Percentiles rank a stretch among this genome's conserved stretches.
Conservation (phyloP, 2,888 invertebrate species). For the Agelastica alni region DNA sequence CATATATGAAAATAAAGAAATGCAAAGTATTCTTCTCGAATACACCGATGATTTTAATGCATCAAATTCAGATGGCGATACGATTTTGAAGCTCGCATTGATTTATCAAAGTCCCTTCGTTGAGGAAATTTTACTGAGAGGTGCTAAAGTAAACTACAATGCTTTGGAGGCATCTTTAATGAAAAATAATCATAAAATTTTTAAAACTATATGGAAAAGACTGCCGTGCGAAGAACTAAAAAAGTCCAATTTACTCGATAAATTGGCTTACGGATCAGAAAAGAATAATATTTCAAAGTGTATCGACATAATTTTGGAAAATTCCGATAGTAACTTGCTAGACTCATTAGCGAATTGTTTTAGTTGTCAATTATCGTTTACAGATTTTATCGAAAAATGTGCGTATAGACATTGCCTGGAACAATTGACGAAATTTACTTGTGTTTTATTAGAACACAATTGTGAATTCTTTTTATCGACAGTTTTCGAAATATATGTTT, state of each 20-base stretch:
- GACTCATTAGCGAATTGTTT: slow-evolving; percentile 1
- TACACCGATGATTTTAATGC: slow-evolving; percentile 38
- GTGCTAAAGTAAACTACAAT: slow-evolving; percentile 23
- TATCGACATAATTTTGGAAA: slow-evolving; percentile 6
- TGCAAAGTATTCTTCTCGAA: slow-evolving; percentile 36
- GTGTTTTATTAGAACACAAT: slow-evolving; percentile 7
- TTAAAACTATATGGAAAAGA: slow-evolving; percentile 3
- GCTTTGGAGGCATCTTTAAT: slow-evolving; percentile 1
- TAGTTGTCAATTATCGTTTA: not conserved
- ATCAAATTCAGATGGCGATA: slow-evolving; percentile 30
- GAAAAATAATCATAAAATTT: slow-evolving; percentile 2
- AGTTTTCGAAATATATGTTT: slow-evolving; percentile 2
- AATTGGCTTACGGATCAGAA: not conserved
- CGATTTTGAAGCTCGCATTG: slow-evolving; percentile 36
- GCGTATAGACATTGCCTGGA: not conserved
- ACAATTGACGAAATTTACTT: slow-evolving; percentile 8
- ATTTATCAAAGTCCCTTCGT: slow-evolving; percentile 31
- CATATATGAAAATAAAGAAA: slow-evolving; percentile 31
- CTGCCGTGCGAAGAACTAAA: not conserved
- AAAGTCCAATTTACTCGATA: not conserved
- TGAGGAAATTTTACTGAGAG: slow-evolving; percentile 34
- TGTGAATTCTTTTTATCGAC: not conserved
- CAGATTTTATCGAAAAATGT: not conserved
- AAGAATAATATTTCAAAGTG: not conserved
- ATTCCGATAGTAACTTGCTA: slow-evolving; percentile 2